A percentile compares a stretch with the other conserved stretches of the same genome.
phyloP scores from a whole-genome alignment of 92 coral and sea anemone species.

The Phymanthus crucifer region DNA sequence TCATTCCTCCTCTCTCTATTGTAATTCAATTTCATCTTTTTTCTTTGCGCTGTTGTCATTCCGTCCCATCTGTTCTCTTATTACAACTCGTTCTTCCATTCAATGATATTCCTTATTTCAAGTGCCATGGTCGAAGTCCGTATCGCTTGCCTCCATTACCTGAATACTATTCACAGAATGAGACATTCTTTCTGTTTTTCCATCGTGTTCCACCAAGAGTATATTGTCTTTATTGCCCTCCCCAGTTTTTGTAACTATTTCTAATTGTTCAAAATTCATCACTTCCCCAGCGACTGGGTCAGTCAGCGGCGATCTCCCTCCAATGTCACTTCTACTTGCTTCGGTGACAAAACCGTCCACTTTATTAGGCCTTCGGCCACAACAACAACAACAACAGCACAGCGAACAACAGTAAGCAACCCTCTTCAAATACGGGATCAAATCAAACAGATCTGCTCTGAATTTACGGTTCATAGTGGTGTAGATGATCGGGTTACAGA shows the following conservation, averaged over 20 bases:
- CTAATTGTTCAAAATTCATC: background rate
- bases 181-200: background rate
- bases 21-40: no score
- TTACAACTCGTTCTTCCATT: background rate
- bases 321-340: conserved; percentile 25
- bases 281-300: conserved; percentile 18
- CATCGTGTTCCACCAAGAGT: background rate
- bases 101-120: background rate
- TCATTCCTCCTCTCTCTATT: no score
- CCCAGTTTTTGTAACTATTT: background rate
- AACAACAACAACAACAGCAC: conserved; percentile 35
- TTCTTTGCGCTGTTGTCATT: background rate
- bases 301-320: conserved; percentile 2
- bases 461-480: conserved; percentile 75
- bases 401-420: conserved; percentile 7
- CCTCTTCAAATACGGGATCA: conserved; percentile 39
- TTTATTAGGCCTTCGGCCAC: conserved; percentile 19
- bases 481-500: conserved; percentile 75
- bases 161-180: background rate
- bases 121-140: background rate
- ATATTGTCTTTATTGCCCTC: background rate
- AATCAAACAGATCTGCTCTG: conserved; percentile 57
- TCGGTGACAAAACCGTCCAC: conserved; percentile 26
- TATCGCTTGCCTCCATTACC: background rate
- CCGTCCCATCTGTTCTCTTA: background rate